Conservation (phyloP, 2,888 invertebrate species). For the Drosophila pseudotalamancana region DNA sequence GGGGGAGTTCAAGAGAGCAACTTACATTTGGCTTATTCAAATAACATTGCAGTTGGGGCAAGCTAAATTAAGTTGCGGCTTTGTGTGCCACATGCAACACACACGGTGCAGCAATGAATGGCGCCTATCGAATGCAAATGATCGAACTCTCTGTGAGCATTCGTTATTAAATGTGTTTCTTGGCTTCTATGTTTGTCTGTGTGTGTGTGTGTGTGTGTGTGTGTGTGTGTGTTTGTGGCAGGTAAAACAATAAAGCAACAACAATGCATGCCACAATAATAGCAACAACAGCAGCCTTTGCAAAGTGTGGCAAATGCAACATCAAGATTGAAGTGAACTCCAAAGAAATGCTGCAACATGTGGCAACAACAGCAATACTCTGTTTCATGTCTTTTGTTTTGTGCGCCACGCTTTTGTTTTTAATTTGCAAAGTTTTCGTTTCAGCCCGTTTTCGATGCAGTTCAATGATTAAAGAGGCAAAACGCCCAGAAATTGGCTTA, state of each 20-base stretch:
- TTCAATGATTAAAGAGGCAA: conserved; percentile 79
- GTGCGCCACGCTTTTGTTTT: conserved; percentile 61
- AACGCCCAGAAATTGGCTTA: conserved; percentile 77
- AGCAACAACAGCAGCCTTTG: conserved; percentile 24
- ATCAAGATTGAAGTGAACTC: conserved; percentile 68
- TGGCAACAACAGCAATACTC: conserved; percentile 63
- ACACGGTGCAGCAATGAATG: conserved; percentile 23
- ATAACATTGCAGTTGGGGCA: conserved; percentile 36
- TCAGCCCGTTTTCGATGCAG: conserved; percentile 69
- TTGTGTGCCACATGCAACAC: conserved; percentile 52
- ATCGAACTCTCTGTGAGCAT: conserved; percentile 58
- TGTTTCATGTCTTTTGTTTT: conserved; percentile 73
- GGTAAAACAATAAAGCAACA: conserved; percentile 53
- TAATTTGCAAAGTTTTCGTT: conserved; percentile 75
- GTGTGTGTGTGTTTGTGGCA: conserved; percentile 41
- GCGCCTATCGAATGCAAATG: conserved; percentile 77
- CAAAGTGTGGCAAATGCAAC: conserved; percentile 67
- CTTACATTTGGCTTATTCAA: conserved; percentile 63
- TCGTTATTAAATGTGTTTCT: conserved; percentile 66
- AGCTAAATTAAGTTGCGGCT: conserved; percentile 76
- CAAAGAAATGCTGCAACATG: conserved; percentile 80
- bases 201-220: too few species aligned
- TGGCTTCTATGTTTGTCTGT: too few species aligned
- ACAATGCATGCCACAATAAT: conserved; percentile 19
- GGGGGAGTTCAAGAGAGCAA: conserved; percentile 68